phyloP scores from a whole-genome alignment of 2,888 invertebrate species.

The Acanthoscelides obtectus region DNA sequence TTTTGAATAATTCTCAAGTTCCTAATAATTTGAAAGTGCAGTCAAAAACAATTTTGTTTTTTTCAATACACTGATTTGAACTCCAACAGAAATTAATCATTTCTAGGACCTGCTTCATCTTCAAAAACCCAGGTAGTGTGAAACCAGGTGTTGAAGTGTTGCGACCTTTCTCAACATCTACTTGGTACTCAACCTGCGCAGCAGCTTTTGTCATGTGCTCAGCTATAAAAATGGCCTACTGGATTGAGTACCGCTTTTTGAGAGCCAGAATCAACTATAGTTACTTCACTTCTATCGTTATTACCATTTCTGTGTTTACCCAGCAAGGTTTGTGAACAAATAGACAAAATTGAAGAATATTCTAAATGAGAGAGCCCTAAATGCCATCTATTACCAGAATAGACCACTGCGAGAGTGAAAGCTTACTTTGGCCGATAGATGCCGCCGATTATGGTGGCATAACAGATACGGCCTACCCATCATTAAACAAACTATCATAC shows the following conservation, averaged over 20 bases:
- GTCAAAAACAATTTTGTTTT: no score
- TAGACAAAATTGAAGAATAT: background rate
- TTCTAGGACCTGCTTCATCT: slow-evolving; percentile 36
- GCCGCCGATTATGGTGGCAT: no score
- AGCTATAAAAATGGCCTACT: slow-evolving; percentile 42
- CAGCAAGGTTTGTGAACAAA: slow-evolving; percentile 34
- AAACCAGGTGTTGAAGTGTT: slow-evolving; percentile 44
- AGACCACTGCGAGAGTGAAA: no score
- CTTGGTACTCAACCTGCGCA: slow-evolving; percentile 46
- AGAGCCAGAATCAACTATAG: slow-evolving; percentile 39
- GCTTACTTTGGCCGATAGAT: no score
- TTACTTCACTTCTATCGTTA: slow-evolving; percentile 40
- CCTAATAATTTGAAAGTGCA: no score
- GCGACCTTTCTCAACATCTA: slow-evolving; percentile 45
- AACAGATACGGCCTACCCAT: no score
- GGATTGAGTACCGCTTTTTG: slow-evolving; percentile 41
- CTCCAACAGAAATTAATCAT: no score
- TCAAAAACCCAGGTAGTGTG: slow-evolving; percentile 33
- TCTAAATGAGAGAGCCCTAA: no score
- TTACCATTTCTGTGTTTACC: slow-evolving; percentile 30
- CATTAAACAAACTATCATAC: no score
- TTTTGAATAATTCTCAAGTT: no score
- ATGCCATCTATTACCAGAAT: no score
- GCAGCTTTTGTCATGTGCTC: slow-evolving; percentile 39
- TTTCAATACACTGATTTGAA: no score